Conservation (phyloP, 2,797 vertebrate genomes). For the Oreochromis grahami region DNA sequence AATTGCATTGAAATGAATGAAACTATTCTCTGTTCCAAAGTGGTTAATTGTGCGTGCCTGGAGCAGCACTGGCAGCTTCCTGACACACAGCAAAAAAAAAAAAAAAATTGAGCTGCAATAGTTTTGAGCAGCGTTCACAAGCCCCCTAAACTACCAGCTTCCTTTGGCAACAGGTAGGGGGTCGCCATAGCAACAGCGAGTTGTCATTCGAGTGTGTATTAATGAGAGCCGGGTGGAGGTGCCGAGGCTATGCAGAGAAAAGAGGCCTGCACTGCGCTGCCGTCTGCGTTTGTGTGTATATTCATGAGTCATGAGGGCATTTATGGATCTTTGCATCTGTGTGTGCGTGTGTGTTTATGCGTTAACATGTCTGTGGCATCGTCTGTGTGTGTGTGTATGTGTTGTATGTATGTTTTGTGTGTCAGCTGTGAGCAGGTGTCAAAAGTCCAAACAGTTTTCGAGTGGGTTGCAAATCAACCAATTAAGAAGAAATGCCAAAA, state of each 20-base stretch:
- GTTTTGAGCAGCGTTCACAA: conserved; percentile 24
- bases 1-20: conserved; percentile 16
- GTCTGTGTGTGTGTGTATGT: background rate
- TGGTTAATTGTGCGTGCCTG: conserved; percentile 22
- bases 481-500: conserved; percentile 46
- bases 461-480: conserved; percentile 54
- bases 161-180: conserved; percentile 60
- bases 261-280: background rate
- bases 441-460: conserved; percentile 8
- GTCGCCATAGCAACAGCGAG: conserved; percentile 63
- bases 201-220: conserved; percentile 52
- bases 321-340: background rate
- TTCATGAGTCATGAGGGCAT: background rate
- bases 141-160: background rate
- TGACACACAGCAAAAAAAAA: background rate
- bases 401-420: background rate
- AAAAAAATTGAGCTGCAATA: background rate
- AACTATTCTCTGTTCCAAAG: conserved; percentile 20
- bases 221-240: conserved; percentile 45
- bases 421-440: conserved; percentile 7
- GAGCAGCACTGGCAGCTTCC: conserved; percentile 13
- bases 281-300: background rate
- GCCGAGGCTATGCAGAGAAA: conserved; percentile 2
- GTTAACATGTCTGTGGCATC: background rate
- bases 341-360: background rate